Percentiles rank a stretch among this genome's conserved stretches.
Conservation (phyloP, 2,113 vertebrate genomes). For the Turnix velox region DNA sequence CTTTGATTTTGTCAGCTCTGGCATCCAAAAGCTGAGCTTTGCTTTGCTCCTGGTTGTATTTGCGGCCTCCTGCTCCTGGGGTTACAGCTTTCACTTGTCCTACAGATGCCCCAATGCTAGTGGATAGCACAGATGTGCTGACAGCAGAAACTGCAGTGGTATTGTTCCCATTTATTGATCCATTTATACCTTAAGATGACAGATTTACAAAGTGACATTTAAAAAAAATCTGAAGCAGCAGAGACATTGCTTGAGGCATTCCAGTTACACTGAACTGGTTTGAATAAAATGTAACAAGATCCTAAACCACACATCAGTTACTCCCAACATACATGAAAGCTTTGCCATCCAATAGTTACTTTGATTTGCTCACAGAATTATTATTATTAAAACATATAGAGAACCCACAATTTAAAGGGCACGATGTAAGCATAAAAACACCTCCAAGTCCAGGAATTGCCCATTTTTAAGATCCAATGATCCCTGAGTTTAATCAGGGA, state of each 20-base stretch:
- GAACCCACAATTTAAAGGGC: background rate
- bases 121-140: constrained; percentile 75
- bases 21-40: constrained; percentile 73
- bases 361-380: background rate
- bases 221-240: background rate
- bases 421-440: background rate
- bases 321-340: background rate
- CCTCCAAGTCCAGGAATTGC: background rate
- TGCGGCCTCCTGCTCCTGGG: constrained; percentile 74
- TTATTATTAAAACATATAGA: background rate
- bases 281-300: background rate
- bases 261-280: background rate
- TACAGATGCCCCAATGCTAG: constrained; percentile 67
- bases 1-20: constrained; percentile 81
- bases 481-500: background rate
- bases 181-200: constrained; percentile 78
- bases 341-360: background rate
- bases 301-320: background rate
- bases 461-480: background rate
- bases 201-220: background rate
- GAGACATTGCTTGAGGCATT: background rate
- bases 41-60: constrained; percentile 75
- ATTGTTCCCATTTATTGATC: constrained; percentile 82
- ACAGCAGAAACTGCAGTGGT: constrained; percentile 73
- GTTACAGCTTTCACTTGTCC: constrained; percentile 73